Base-by-base conservation (phyloP, 2,888 invertebrate genomes). In the Drosophila borealis region DNA sequence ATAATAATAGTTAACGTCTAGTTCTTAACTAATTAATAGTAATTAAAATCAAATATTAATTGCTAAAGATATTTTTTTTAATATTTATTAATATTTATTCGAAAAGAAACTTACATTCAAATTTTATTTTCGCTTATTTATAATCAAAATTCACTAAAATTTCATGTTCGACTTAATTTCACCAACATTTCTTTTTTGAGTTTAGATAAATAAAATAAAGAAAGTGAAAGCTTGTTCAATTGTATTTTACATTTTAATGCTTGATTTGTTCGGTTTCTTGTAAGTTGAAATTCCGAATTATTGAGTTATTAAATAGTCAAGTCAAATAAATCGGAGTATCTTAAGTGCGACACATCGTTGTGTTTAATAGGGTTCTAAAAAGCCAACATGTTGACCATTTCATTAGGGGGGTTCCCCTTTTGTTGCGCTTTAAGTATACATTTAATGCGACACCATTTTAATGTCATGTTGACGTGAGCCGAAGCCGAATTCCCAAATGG, bases 391-490 rank as follows among this genome's bases (percentile, higher is more conserved):
- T 61, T 33, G 67, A 34, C 34, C 44, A 50, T 60, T 61, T 63
- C 25, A 54, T 51, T 59, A 41, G 50, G 41, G 8, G 8, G 29
- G 29, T 29, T 51, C 9, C 2, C 17, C 54, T 19, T n/a, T 34
- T 53, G 46, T 1, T 59, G 4, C 1, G 8, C 29, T 19, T 45
- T 64, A 34, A 45, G 46, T 17, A 48, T 60, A 59, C 42, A 25
- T 45, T 46, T 61, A 59, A 51, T 56, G 44, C 21, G 49, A 29
- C 41, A 33, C 42, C 33, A 59, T 63, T 71, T 66, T 63, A 76
- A 76, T 57, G 49, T 54, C n/a, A 60, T 46, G 60, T 39, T 49
- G 62, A 68, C 53, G 37, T 60, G 62, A 19, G n/a, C 29, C 33
- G 51, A 4, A 10, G 17, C 42, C 19, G 19, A 46, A 36, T 37